Evolutionary conservation across 1,140 invertebrate species (phyloP).

Genomic region (Maconellicoccus hirsutus): DNA sequence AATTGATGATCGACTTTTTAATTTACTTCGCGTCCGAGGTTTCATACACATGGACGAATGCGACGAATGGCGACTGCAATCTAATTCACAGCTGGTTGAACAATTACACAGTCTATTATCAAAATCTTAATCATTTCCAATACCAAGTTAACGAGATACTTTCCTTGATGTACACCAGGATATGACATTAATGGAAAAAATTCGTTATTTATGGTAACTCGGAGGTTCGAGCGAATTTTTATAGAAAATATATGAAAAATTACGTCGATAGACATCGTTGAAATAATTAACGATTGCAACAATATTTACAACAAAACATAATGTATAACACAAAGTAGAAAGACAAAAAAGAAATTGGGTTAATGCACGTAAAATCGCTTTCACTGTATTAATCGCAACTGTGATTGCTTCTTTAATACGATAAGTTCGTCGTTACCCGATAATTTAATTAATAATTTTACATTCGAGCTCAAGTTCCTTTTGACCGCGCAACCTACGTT

Average conservation of each 20-base stretch:
- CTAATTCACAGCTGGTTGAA: background rate
- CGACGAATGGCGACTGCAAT: background rate
- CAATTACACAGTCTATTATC: background rate
- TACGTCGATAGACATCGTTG: too few species aligned
- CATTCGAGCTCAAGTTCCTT: background rate
- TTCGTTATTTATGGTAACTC: too few species aligned
- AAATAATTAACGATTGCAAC: background rate
- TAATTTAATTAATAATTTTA: conserved; percentile 15
- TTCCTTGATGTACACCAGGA: background rate
- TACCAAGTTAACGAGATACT: background rate
- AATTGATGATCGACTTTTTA: background rate
- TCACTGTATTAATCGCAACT: conserved; percentile 22
- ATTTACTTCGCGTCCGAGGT: background rate
- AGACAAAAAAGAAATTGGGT: conserved; percentile 19
- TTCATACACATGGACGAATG: background rate
- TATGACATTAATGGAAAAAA: too few species aligned
- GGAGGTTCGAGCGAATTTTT: background rate
- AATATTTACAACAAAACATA: background rate
- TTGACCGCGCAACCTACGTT: too few species aligned
- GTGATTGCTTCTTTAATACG: conserved; percentile 10
- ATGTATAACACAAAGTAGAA: background rate
- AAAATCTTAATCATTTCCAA: background rate
- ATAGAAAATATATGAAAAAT: too few species aligned
- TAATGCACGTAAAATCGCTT: conserved; percentile 18
- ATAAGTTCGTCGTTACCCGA: conserved; percentile 6